Base-by-base conservation (phyloP, 2,797 vertebrate species). In the Semaprochilodus insignis region DNA sequence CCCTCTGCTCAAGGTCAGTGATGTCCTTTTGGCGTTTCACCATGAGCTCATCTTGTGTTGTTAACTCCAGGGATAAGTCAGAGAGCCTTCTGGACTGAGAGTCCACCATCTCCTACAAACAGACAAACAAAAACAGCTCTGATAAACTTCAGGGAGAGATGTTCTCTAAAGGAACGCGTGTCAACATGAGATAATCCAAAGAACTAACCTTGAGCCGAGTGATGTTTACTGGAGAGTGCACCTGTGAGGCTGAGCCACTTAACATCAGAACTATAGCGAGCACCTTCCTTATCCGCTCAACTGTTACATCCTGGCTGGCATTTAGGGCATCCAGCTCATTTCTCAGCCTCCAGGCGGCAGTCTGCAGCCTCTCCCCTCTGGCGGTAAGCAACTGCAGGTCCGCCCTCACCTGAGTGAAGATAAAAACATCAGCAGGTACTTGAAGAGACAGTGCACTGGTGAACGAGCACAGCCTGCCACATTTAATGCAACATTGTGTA, bases 301-400 rank as follows among this genome's bases (percentile, higher is more conserved):
- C 44, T 70, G 1, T 57, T 82, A 59, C 27, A 62, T 62, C 82
- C 62, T 85, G 85, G 31, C 86, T 84, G 0, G 14, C n/a, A 70
- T 87, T 81, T 74, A 89, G 59, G 11, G 87, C 85, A 69, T 83
- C 78, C 27, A 86, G 48, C 1, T 27, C 85, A 44, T 78, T 72
- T 82, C 85, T 88, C 78, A 93, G 85, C 11, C 89, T 88, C 85
- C 52, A 87, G 85, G 84, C 65, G 0, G 7, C 23, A 55, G 52
- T 86, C 87, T 85, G 85, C 36, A 89, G 81, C 60, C 76, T 48
- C 85, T 91, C 90, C 36, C 78, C 81, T 17, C 79, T 81, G 75
- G 91, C 91, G 0, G 76, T 86, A 55, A 85, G 65, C 6, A 87
- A 60, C 88, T 91, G 92, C 74, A 90, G 81, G 48, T 89, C 88